Base-by-base conservation (phyloP, 2,113 vertebrate genomes). In the Microtus montanus region DNA sequence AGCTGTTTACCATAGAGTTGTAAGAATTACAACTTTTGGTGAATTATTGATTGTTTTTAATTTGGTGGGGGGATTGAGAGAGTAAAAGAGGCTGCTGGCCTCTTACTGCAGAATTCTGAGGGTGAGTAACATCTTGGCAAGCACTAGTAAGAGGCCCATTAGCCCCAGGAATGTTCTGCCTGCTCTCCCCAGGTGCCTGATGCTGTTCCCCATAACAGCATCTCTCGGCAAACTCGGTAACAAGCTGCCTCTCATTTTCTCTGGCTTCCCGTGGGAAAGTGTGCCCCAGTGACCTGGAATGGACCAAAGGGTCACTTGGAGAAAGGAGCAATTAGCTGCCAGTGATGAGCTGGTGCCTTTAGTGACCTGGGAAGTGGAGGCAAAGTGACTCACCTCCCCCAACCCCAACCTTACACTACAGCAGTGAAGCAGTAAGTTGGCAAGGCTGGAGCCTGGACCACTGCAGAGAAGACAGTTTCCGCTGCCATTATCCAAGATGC, bases 251-350 rank as follows among this genome's bases (percentile, higher is more conserved):
- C 41, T 52, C 84, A 87, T 54, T 63, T 41, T 79, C 75, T 66
- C 52, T 63, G 44, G 41, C 73, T 94, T 95, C 44, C 82, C 4
- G 0, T 86, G 92, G 89, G 86, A 96, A 88, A 92, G 38, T 1
- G 38, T 77, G 49, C 28, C 75, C 92, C 10, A 14, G 70, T 85
- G 95, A 91, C 82, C 89, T 47, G 9, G 35, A 84, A 63, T 7
- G 70, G n/a, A 95, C 71, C 61, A 90, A 88, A 73, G 77, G 35
- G 66, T 95, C 77, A 78, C 71, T 30, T 82, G 49, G 47, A 91
- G n/a, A 95, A 95, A 87, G 38, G 33, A 93, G 68, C 44, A 77
- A 80, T 93, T 64, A 93, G 71, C 71, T 66, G 38, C 8, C 20
- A 10, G 1, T 58, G 54, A 90, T 58, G 49, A 78, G 85, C 33